Conservation (phyloP, 1,140 invertebrate species). For the Lucilia cuprina region DNA sequence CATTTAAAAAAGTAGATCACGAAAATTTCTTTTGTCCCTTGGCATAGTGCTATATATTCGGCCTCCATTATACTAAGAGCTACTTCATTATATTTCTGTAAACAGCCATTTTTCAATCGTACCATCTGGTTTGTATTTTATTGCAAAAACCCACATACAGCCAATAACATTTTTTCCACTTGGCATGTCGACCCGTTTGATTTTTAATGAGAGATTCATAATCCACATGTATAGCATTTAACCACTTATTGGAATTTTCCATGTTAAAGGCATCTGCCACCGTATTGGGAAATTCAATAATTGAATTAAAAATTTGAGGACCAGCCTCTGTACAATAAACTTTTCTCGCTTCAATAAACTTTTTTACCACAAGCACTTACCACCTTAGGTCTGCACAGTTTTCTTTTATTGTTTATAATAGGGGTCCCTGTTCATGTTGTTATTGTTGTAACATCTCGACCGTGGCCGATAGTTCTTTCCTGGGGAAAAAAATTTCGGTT, state of each 20-base stretch:
- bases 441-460: no score
- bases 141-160: constrained; percentile 18
- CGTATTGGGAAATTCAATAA: background rate
- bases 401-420: background rate
- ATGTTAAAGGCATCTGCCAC: constrained; percentile 16
- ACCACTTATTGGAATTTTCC: constrained; percentile 50
- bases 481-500: no score
- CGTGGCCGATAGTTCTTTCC: no score
- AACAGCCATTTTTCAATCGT: constrained; percentile 1
- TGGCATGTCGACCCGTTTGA: constrained; percentile 43
- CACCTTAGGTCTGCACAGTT: background rate
- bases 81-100: constrained; percentile 44
- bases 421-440: no score
- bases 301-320: background rate
- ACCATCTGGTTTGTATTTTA: constrained; percentile 11
- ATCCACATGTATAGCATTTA: constrained; percentile 37
- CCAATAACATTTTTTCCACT: constrained; percentile 11
- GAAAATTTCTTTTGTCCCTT: constrained; percentile 59
- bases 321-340: background rate
- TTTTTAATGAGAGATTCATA: constrained; percentile 46
- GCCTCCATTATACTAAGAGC: constrained; percentile 58
- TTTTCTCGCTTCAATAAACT: background rate
- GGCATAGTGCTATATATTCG: constrained; percentile 51
- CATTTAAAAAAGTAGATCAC: constrained; percentile 45
- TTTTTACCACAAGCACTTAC: background rate